Percentiles rank a stretch among this genome's conserved stretches.
Evolutionary conservation across 2,888 invertebrate genomes (phyloP).

Genomic region (Saturnia japonica): DNA sequence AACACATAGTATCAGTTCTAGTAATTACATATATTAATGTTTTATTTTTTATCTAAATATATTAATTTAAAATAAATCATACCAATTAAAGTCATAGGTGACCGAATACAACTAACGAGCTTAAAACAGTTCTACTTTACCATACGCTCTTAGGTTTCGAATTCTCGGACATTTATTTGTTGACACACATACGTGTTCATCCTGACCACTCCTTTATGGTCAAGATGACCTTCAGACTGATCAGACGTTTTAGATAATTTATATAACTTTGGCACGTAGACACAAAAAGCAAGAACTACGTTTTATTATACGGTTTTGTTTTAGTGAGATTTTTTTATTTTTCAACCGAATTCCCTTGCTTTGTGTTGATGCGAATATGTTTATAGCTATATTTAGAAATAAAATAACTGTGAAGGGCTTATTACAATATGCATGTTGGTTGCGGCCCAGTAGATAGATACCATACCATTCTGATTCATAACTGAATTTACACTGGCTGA

Average conservation of each 20-base stretch:
- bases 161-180: constrained; percentile 10
- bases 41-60: background rate
- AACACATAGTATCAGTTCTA: too few species aligned
- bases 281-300: constrained; percentile 23
- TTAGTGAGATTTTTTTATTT: background rate
- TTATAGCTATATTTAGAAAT: too few species aligned
- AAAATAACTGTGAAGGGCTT: too few species aligned
- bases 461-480: too few species aligned
- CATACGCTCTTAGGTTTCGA: background rate
- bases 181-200: background rate
- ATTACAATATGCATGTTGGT: too few species aligned
- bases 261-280: constrained; percentile 20
- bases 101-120: background rate
- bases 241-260: constrained; percentile 25
- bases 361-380: background rate
- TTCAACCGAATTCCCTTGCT: background rate
- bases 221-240: constrained; percentile 25
- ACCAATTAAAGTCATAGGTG: background rate
- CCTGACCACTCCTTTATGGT: constrained; percentile 17
- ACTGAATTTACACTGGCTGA: too few species aligned
- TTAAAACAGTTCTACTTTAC: background rate
- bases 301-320: background rate
- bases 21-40: too few species aligned
- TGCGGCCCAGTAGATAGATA: too few species aligned
- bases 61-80: background rate